phyloP scores from a whole-genome alignment of 2,797 vertebrate species.

The Acanthurus leucopareius region DNA sequence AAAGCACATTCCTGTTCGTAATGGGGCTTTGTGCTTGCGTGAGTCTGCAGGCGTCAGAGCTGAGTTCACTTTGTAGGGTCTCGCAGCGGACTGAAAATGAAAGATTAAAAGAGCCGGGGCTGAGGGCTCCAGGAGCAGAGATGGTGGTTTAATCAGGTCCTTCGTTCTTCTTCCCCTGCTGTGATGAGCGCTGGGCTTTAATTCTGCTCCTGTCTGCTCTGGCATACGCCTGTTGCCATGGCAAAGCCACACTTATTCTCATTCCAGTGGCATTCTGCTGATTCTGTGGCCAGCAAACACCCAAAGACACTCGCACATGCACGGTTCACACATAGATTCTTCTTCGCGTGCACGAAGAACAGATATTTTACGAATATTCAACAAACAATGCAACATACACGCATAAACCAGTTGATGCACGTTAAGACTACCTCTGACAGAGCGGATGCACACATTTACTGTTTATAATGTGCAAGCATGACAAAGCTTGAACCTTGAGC shows the following conservation, averaged over 20 bases:
- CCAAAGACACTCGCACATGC: slow-evolving; percentile 44
- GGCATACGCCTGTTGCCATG: slow-evolving; percentile 80
- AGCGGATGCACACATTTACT: slow-evolving; percentile 31
- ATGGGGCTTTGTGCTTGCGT: slow-evolving; percentile 16
- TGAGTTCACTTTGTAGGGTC: slow-evolving; percentile 38
- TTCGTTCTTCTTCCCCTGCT: slow-evolving; percentile 63
- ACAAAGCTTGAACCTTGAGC: slow-evolving; percentile 54
- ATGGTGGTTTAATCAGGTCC: slow-evolving; percentile 72
- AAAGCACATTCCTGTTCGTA: slow-evolving; percentile 15
- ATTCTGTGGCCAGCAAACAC: slow-evolving; percentile 64
- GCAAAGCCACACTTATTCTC: slow-evolving; percentile 77
- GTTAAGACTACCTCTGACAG: slow-evolving; percentile 16
- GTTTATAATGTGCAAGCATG: slow-evolving; percentile 62
- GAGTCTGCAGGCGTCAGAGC: slow-evolving; percentile 18
- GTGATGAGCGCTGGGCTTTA: slow-evolving; percentile 67
- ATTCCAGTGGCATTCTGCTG: slow-evolving; percentile 74
- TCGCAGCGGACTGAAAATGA: slow-evolving; percentile 41
- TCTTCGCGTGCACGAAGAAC: slow-evolving; percentile 10
- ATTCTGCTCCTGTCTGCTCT: slow-evolving; percentile 69
- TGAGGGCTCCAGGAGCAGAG: slow-evolving; percentile 59
- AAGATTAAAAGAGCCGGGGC: slow-evolving; percentile 55
- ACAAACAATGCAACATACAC: slow-evolving; percentile 6
- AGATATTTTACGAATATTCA: slow-evolving; percentile 9
- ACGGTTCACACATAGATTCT: slow-evolving; percentile 26
- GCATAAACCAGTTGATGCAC: slow-evolving; percentile 19